phyloP scores from a whole-genome alignment of 1,140 invertebrate species.

The Drosophila bipectinata region DNA sequence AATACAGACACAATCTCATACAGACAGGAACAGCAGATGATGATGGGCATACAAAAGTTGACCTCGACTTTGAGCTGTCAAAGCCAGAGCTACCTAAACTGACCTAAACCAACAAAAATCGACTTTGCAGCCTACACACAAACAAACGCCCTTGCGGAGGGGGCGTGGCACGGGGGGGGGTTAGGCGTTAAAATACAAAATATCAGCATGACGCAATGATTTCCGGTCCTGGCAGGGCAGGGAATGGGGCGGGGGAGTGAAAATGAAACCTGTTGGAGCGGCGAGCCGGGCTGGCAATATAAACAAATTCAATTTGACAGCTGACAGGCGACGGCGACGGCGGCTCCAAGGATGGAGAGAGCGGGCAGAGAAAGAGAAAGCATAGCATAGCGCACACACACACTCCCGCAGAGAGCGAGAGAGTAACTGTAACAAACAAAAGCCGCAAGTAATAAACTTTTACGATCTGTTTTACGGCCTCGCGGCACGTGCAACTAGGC shows the following conservation, averaged over 20 bases:
- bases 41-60: constrained; percentile 82
- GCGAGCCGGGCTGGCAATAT: constrained; percentile 74
- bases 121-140: constrained; percentile 77
- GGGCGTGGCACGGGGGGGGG: constrained; percentile 7
- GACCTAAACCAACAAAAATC: constrained; percentile 83
- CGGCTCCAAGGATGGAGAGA: constrained; percentile 20
- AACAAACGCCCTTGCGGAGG: constrained; percentile 52
- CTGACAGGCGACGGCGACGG: constrained; percentile 75
- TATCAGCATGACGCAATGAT: constrained; percentile 84
- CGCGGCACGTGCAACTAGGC: constrained; percentile 81
- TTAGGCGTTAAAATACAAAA: constrained; percentile 80
- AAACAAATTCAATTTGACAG: constrained; percentile 84
- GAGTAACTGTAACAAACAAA: constrained; percentile 32
- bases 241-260: constrained; percentile 40
- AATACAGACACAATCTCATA: constrained; percentile 20
- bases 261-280: constrained; percentile 80
- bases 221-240: constrained; percentile 51
- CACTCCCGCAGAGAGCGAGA: constrained; percentile 26
- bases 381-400: constrained; percentile 24
- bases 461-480: constrained; percentile 81
- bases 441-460: constrained; percentile 83
- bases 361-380: constrained; percentile 1
- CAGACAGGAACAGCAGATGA: constrained; percentile 44
- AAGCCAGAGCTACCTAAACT: constrained; percentile 78
- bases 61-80: constrained; percentile 84